Percentiles rank a stretch among this genome's conserved stretches.
phyloP scores from a whole-genome alignment of 2,113 vertebrate species.

The Pseudorasbora parva region DNA sequence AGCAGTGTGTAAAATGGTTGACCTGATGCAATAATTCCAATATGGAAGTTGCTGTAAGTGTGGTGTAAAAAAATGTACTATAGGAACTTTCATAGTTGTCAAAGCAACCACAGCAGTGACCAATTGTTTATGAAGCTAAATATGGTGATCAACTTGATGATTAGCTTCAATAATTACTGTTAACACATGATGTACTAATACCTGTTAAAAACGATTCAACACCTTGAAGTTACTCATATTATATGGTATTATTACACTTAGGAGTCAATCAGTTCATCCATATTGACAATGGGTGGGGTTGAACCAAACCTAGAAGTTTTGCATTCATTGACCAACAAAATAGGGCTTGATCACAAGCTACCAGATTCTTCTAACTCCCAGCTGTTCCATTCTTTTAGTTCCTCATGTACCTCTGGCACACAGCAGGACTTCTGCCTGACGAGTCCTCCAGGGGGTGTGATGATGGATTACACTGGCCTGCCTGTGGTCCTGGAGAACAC shows the following conservation, averaged over 20 bases:
- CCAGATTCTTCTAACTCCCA: constrained; percentile 20
- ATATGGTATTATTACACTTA: neutral
- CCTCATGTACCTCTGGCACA: neutral
- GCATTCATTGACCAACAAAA: neutral
- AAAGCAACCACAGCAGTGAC: neutral
- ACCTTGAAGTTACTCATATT: neutral
- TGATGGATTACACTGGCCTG: constrained; percentile 42
- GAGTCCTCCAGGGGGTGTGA: constrained; percentile 41
- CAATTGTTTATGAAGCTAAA: neutral
- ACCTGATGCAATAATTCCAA: neutral
- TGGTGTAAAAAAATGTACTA: neutral
- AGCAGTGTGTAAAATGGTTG: neutral
- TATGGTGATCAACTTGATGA: no score
- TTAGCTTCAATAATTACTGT: neutral
- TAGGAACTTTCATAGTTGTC: neutral
- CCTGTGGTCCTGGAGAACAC: constrained; percentile 22
- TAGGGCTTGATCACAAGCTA: constrained; percentile 1
- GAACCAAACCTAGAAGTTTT: constrained; percentile 7
- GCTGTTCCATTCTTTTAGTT: constrained; percentile 22
- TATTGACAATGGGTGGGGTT: neutral
- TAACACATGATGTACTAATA: neutral
- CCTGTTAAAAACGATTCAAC: neutral
- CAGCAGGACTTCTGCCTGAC: constrained; percentile 19
- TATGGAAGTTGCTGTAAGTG: no score
- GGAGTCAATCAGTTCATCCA: neutral